These are phyloP conservation scores for Pseudorectes ferrugineus DNA, from an alignment of 2,113 vertebrate species.

Conservation along the genomic window DNA sequence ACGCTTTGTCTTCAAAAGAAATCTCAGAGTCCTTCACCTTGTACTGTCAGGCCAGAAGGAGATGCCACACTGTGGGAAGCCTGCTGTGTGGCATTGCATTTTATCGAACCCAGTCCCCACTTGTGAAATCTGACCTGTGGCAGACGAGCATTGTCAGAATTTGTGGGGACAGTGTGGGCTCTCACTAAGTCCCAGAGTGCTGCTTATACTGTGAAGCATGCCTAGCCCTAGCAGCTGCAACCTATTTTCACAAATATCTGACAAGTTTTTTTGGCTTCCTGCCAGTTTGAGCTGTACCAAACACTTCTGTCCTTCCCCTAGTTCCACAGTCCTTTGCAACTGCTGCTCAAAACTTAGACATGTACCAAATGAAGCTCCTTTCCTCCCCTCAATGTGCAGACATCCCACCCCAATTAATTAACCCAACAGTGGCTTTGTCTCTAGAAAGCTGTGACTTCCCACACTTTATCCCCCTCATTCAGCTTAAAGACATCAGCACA, in stretches of 20 bases:
- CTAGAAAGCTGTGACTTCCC: constrained; percentile 68
- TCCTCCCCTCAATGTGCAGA: constrained; percentile 45
- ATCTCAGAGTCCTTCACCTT: not conserved
- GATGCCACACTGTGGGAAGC: not conserved
- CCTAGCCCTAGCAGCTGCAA: constrained; percentile 74
- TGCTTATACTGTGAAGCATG: constrained; percentile 22
- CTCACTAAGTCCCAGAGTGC: not conserved
- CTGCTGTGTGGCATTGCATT: not conserved
- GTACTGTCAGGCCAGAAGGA: not conserved
- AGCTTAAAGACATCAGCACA: constrained; percentile 77
- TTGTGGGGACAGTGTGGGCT: not conserved
- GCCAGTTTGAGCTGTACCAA: constrained; percentile 64
- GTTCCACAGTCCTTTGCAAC: constrained; percentile 48
- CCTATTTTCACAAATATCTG: constrained; percentile 79
- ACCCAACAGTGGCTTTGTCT: constrained; percentile 62
- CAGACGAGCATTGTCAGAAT: constrained; percentile 32
- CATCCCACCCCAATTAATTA: constrained; percentile 76
- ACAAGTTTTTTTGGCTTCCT: constrained; percentile 71
- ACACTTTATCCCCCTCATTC: constrained; percentile 66
- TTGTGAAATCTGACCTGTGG: constrained; percentile 50
- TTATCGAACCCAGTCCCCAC: not conserved
- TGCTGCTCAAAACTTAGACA: constrained; percentile 43
- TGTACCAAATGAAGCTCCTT: constrained; percentile 44
- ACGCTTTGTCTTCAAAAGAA: not conserved
- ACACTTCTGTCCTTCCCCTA: constrained; percentile 59